These are phyloP conservation scores for Pelagia noctiluca DNA, from an alignment of 30 jellyfish, hydroid and myxozoan genomes.

Conservation along the genomic window DNA sequence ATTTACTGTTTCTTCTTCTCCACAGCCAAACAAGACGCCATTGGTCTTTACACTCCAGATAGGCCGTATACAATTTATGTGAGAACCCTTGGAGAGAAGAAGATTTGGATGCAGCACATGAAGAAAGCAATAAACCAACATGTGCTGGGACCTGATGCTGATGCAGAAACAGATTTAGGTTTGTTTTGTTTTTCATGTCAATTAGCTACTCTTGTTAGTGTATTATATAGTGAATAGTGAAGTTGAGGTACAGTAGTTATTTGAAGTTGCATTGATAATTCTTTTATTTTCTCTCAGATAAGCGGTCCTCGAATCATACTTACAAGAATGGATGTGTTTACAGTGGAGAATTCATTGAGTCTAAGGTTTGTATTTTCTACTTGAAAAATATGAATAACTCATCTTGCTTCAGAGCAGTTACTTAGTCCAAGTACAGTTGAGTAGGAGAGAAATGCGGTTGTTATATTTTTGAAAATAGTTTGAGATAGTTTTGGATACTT, in stretches of 20 bases:
- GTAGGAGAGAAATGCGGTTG: too few species aligned
- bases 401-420: too few species aligned
- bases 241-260: too few species aligned
- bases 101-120: slow-evolving; percentile 79
- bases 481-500: not conserved
- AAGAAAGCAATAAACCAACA: slow-evolving; percentile 67
- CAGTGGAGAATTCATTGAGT: slow-evolving; percentile 70
- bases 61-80: slow-evolving; percentile 94
- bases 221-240: too few species aligned
- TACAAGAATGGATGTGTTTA: slow-evolving; percentile 88
- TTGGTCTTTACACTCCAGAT: slow-evolving; percentile 93
- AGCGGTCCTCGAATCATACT: slow-evolving; percentile 71
- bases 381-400: not conserved
- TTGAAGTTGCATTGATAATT: too few species aligned
- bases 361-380: slow-evolving; percentile 67
- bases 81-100: slow-evolving; percentile 79
- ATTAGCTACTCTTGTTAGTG: not conserved
- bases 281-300: slow-evolving; percentile 35
- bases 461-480: not conserved
- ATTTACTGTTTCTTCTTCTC: too few species aligned
- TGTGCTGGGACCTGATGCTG: slow-evolving; percentile 61
- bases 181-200: not conserved
- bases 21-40: slow-evolving; percentile 91
- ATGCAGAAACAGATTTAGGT: slow-evolving; percentile 53
- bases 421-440: too few species aligned